phyloP scores from a whole-genome alignment of 2,113 vertebrate genomes.

The Microtus richardsoni region DNA sequence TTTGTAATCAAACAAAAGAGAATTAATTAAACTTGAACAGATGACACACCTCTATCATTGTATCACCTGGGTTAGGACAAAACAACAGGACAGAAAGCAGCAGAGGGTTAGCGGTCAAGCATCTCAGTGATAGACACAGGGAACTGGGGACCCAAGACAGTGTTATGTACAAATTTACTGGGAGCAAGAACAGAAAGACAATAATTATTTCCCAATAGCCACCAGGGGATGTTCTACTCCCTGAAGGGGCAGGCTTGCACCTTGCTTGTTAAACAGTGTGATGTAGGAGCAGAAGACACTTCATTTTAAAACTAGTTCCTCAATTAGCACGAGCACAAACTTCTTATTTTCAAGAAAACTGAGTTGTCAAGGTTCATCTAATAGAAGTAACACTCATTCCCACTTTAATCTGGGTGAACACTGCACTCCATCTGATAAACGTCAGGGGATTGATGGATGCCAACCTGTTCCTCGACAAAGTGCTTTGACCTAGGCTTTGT shows the following conservation, averaged over 20 bases:
- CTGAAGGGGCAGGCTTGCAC: conserved; percentile 20
- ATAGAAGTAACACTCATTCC: conserved; percentile 76
- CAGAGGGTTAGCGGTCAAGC: neutral
- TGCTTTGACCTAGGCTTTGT: conserved; percentile 49
- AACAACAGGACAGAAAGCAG: conserved; percentile 24
- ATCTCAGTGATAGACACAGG: neutral
- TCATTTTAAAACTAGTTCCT: conserved; percentile 64
- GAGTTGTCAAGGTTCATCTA: conserved; percentile 60
- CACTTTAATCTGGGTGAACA: conserved; percentile 62
- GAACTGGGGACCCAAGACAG: neutral
- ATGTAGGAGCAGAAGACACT: conserved; percentile 39
- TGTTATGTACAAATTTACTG: neutral
- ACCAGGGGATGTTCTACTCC: conserved; percentile 37
- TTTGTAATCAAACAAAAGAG: neutral
- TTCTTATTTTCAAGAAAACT: conserved; percentile 65
- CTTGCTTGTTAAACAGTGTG: neutral
- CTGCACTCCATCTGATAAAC: conserved; percentile 70
- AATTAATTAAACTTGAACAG: conserved; percentile 38
- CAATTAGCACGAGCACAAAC: conserved; percentile 65
- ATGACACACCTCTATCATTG: neutral
- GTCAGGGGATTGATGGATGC: conserved; percentile 53
- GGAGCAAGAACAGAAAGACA: neutral
- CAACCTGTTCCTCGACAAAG: conserved; percentile 39
- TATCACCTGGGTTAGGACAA: neutral
- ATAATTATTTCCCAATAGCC: conserved; percentile 53